Evolutionary conservation across 2,797 vertebrate genomes (phyloP), one percentile per base, ranked within the genome.

Genomic region (Liparis tanakae): DNA sequence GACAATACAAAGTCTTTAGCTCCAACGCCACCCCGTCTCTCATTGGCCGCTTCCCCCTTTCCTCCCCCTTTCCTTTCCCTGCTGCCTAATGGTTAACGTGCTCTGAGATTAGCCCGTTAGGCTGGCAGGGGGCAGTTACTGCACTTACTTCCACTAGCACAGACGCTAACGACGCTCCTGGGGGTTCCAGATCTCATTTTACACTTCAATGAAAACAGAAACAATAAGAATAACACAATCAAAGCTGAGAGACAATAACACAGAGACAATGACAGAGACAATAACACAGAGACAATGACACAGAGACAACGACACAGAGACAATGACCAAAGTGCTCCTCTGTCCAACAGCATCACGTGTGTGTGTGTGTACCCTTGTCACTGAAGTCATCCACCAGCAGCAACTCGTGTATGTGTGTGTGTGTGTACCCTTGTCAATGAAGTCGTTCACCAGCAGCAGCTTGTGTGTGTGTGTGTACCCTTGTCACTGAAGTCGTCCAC

Each of bases 191-290:
- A 43, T 62, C 80, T 70, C 50, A 39, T 65, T 70, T 63, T 62
- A 81, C 82, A 72, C 58, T 56, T 66, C 58, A 84, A 70, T 70
- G 55, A 67, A 66, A 63, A 44, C 22, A 70, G 69, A 66, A 72
- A 67, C 44, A 62, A 66, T 13, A 50, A 63, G 10, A 59, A 62
- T 20, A 67, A 77, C 34, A 37, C 34, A 37, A 62, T 9, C 39
- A 2, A 1, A 0, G 48, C 15, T 46, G 37, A 54, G 8, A 22
- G 8, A 63, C 53, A 48, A 34, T n/a, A 39, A 17, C 25, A 30
- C 2, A 30, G 25, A 30, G 25, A 30, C 25, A 30, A 30, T 30
- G 25, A 30, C 25, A 30, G 25, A 30, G 25, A 30, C 25, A 30
- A 30, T 30, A 4, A 30, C 25, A 30, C 25, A 30, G 25, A 30